Evolutionary conservation across 2,113 vertebrate species (phyloP).

Genomic region (Propithecus coquereli): DNA sequence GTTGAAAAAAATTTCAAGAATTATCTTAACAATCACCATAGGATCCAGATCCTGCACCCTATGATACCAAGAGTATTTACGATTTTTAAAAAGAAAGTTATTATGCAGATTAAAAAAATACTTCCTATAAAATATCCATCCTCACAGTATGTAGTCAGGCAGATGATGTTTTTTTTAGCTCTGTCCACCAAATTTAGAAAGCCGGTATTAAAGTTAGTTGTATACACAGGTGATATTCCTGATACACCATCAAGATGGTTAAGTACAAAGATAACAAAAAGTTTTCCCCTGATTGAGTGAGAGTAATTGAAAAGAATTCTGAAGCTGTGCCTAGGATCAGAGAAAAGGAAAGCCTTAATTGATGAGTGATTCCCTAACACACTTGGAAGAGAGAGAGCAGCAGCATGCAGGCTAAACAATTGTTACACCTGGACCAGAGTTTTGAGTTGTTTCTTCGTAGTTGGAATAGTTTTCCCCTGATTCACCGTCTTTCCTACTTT

Average conservation of each 20-base stretch:
- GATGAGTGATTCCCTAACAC: not conserved
- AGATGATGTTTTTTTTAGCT: not conserved
- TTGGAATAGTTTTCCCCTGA: not conserved
- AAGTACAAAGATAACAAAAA: not conserved
- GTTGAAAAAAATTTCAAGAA: not conserved
- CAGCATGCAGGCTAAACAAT: not conserved
- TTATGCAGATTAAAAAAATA: not conserved
- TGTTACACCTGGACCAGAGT: not conserved
- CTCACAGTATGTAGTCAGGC: not conserved
- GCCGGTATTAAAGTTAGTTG: not conserved
- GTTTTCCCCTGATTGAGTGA: not conserved
- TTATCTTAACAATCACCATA: not conserved
- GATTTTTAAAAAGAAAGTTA: conserved; percentile 1
- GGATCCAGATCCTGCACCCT: not conserved
- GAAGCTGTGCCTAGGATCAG: not conserved
- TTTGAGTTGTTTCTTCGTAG: not conserved
- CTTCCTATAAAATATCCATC: not conserved
- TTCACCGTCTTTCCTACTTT: not conserved
- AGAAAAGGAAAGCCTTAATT: not conserved
- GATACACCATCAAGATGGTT: not conserved
- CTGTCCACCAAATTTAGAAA: not conserved
- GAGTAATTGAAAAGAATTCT: not conserved
- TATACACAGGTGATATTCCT: not conserved
- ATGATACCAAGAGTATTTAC: not conserved
- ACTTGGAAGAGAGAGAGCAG: not conserved